Conservation (phyloP, 2,888 invertebrate genomes). For the Synergus itoensis region DNA sequence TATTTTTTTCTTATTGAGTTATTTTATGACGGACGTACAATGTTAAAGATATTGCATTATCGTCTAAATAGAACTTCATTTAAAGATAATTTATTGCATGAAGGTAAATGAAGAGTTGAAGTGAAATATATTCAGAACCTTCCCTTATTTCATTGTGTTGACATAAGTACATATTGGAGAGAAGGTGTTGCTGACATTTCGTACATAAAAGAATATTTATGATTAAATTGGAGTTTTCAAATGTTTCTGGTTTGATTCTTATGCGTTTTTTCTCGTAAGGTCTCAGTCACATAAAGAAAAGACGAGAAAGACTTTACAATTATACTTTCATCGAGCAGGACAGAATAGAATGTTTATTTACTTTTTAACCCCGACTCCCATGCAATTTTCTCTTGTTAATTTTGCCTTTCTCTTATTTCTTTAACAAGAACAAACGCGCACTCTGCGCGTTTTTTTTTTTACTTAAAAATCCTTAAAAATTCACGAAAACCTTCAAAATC, state of each 20-base stretch:
- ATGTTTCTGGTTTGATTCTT: slow-evolving; percentile 40
- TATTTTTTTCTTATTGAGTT: not conserved
- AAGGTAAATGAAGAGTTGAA: not conserved
- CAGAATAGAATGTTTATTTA: no score
- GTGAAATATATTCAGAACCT: not conserved
- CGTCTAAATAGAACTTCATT: not conserved
- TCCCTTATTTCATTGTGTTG: not conserved
- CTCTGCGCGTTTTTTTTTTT: no score
- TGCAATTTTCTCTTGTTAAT: no score
- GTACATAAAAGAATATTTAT: slow-evolving; percentile 9
- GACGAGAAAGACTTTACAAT: slow-evolving; percentile 47
- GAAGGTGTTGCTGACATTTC: slow-evolving; percentile 1
- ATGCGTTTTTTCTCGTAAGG: slow-evolving; percentile 18
- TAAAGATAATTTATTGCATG: not conserved
- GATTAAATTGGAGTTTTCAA: slow-evolving; percentile 23
- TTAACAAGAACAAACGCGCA: no score
- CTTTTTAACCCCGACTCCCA: no score
- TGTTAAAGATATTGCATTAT: not conserved
- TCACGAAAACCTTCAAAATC: no score
- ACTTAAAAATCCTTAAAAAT: no score
- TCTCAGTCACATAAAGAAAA: slow-evolving; percentile 31
- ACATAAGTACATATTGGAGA: not conserved
- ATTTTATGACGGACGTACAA: not conserved
- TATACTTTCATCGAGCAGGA: slow-evolving; percentile 46
- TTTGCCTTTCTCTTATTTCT: no score